Percentiles rank a stretch among this genome's conserved stretches.
These are phyloP conservation scores for Melanostigma gelatinosum DNA, from an alignment of 2,113 vertebrate species.

Conservation along the genomic window DNA sequence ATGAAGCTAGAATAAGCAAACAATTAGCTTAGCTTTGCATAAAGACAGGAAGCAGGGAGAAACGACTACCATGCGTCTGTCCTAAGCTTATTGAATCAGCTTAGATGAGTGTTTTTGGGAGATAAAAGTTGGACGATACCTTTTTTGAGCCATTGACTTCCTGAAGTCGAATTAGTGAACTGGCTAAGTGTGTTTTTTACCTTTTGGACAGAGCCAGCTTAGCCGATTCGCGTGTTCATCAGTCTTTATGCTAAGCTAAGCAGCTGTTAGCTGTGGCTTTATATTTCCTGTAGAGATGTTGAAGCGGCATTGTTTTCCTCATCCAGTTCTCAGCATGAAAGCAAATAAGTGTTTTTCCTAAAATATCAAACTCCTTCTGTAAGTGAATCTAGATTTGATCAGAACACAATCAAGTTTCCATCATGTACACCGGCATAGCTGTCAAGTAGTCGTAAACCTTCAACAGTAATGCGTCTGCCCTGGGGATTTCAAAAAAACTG, in stretches of 20 bases:
- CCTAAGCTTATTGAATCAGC: background rate
- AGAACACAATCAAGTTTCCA: background rate
- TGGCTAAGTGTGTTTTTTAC: background rate
- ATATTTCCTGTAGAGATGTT: background rate
- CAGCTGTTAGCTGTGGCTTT: background rate
- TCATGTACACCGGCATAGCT: conserved; percentile 5
- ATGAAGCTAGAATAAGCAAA: background rate
- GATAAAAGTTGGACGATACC: background rate
- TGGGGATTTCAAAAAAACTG: conserved; percentile 31
- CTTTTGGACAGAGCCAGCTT: background rate
- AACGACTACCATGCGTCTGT: background rate
- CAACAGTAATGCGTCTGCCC: background rate
- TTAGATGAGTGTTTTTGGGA: background rate
- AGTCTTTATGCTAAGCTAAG: background rate
- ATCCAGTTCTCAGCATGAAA: conserved; percentile 1
- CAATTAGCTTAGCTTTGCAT: background rate
- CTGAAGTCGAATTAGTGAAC: background rate
- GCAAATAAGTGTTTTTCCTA: conserved; percentile 1
- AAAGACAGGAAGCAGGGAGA: background rate
- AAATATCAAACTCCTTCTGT: background rate
- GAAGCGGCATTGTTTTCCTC: background rate
- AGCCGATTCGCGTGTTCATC: background rate
- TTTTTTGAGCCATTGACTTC: background rate
- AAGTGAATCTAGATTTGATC: conserved; percentile 12
- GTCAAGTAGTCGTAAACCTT: background rate